Conservation (phyloP, 2,113 vertebrate species). For the Mionectes macconnelli region DNA sequence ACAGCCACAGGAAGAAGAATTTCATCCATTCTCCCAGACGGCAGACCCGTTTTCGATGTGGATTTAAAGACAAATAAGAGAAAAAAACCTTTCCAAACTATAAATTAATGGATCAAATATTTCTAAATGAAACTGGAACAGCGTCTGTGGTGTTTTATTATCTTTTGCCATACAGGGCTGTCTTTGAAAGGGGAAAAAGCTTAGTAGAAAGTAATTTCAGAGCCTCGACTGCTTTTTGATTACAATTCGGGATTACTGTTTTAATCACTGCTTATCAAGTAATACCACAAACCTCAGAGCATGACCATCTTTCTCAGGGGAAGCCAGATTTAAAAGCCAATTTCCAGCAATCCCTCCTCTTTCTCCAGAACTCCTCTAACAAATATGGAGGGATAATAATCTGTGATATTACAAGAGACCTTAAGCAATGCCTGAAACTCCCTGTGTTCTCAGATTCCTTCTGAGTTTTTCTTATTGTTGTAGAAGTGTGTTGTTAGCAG, state of each 20-base stretch:
- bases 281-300: constrained; percentile 51
- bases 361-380: not conserved
- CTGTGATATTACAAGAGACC: not conserved
- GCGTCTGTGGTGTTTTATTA: not conserved
- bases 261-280: constrained; percentile 40
- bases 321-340: constrained; percentile 56
- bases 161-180: constrained; percentile 3
- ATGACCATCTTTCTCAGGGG: constrained; percentile 43
- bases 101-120: constrained; percentile 9
- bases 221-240: constrained; percentile 50
- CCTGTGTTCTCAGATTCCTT: not conserved
- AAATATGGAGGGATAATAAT: constrained; percentile 4
- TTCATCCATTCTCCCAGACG: not conserved
- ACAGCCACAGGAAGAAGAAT: not conserved
- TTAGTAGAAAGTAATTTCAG: constrained; percentile 59
- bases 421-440: not conserved
- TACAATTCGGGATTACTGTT: constrained; percentile 42
- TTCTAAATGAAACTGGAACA: not conserved
- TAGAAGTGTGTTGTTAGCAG: not conserved
- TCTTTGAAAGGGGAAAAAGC: constrained; percentile 30
- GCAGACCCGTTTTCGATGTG: not conserved
- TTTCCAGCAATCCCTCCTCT: constrained; percentile 2
- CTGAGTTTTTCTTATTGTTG: not conserved
- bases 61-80: constrained; percentile 7
- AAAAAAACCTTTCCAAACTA: not conserved